Conservation (phyloP, 2,888 invertebrate species). For the Melanostoma scalare region DNA sequence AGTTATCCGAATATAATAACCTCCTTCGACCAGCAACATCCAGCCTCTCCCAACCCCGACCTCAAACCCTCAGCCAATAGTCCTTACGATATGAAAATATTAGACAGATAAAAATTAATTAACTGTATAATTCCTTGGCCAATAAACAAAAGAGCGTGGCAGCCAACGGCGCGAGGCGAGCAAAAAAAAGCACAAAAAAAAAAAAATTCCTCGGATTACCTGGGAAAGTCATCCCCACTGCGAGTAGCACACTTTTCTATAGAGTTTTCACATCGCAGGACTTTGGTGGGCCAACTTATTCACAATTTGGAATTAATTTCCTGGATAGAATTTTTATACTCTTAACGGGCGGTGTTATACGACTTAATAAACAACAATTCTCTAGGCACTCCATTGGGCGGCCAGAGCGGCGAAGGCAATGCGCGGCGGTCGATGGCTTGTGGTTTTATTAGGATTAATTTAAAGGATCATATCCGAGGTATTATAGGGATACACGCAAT, state of each 20-base stretch:
- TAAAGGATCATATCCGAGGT: slow-evolving; percentile 66
- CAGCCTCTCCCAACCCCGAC: background rate
- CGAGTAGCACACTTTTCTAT: slow-evolving; percentile 8
- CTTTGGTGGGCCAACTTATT: slow-evolving; percentile 45
- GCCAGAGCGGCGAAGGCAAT: background rate
- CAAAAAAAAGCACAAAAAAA: background rate
- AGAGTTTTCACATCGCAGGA: background rate
- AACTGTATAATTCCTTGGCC: slow-evolving; percentile 70
- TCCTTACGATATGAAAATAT: slow-evolving; percentile 72
- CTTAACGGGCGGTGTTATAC: slow-evolving; percentile 65
- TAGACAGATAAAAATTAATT: slow-evolving; percentile 73
- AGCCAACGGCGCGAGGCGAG: slow-evolving; percentile 11
- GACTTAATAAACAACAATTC: slow-evolving; percentile 71
- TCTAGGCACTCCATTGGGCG: slow-evolving; percentile 5
- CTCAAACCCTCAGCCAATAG: slow-evolving; percentile 36
- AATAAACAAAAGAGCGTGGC: slow-evolving; percentile 66
- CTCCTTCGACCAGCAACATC: slow-evolving; percentile 5
- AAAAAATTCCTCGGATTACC: slow-evolving; percentile 50
- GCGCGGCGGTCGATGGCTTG: slow-evolving; percentile 22
- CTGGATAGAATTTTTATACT: slow-evolving; percentile 66
- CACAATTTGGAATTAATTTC: slow-evolving; percentile 70
- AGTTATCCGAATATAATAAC: slow-evolving; percentile 38
- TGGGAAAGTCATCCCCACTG: slow-evolving; percentile 46
- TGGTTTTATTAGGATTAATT: slow-evolving; percentile 69
- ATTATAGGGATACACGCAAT: slow-evolving; percentile 60